These are phyloP conservation scores for Ochropleura leucogaster DNA, from an alignment of 2,888 invertebrate genomes.

Conservation along the genomic window DNA sequence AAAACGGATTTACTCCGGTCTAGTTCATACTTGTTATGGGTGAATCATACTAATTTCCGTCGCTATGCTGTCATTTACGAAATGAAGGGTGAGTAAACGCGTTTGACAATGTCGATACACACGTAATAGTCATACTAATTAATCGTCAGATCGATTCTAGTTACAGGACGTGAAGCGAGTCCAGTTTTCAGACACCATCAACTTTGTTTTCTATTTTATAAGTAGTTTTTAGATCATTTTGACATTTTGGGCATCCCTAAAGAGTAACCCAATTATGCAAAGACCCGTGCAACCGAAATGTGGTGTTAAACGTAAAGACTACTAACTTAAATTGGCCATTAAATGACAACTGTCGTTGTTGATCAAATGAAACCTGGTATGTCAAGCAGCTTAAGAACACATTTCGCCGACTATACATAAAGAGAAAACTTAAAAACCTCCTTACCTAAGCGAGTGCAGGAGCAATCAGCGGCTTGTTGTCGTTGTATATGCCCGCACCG, in stretches of 20 bases:
- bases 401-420: background rate
- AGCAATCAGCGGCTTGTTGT: constrained; percentile 82
- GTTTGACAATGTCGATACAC: background rate
- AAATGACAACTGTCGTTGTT: background rate
- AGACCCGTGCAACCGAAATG: background rate
- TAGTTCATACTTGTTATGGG: constrained; percentile 9
- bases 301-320: background rate
- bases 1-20: background rate
- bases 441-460: constrained; percentile 85
- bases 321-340: background rate
- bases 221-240: too few species aligned
- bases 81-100: constrained; percentile 2
- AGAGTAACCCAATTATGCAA: background rate
- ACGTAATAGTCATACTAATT: background rate
- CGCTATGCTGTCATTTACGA: background rate
- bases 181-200: background rate
- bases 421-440: constrained; percentile 42
- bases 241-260: too few species aligned
- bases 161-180: background rate
- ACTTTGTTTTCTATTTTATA: background rate
- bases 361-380: background rate
- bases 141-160: background rate
- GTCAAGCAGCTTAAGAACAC: background rate
- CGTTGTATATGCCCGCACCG: constrained; percentile 86
- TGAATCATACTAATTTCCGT: constrained; percentile 11